phyloP scores from a whole-genome alignment of 2,888 invertebrate genomes.

The Mantis religiosa region DNA sequence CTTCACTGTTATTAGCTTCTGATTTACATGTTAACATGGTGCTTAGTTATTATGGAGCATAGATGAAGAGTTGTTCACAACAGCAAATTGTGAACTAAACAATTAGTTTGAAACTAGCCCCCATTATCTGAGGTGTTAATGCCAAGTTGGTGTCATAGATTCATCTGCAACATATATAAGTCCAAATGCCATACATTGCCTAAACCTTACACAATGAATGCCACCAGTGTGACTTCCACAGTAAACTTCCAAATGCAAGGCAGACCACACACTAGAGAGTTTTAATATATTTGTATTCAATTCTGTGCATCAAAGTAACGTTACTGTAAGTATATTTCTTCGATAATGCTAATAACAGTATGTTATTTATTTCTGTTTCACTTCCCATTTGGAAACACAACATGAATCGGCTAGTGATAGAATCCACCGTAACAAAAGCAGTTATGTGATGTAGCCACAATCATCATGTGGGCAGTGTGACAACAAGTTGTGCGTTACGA shows the following conservation, averaged over 20 bases:
- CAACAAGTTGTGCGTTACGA: neutral
- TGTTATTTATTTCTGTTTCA: neutral
- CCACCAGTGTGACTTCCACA: neutral
- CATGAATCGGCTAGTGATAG: neutral
- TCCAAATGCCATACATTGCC: too few relatives aligned
- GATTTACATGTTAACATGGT: too few relatives aligned
- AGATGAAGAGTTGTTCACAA: too few relatives aligned
- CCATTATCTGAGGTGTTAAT: too few relatives aligned
- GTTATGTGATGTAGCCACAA: too few relatives aligned
- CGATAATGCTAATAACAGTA: neutral
- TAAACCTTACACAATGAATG: too few relatives aligned
- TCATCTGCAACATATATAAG: too few relatives aligned
- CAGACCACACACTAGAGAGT: neutral
- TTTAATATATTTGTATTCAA: neutral
- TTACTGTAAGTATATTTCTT: neutral
- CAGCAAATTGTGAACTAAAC: too few relatives aligned
- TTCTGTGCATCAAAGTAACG: neutral
- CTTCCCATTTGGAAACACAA: neutral
- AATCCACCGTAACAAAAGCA: neutral
- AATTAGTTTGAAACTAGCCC: too few relatives aligned
- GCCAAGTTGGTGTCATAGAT: too few relatives aligned
- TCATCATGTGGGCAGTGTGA: neutral
- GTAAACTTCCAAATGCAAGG: neutral
- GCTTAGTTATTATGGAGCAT: too few relatives aligned
- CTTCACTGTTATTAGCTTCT: too few relatives aligned